Conservation (phyloP, 2,113 vertebrate species). For the Macquaria australasica region DNA sequence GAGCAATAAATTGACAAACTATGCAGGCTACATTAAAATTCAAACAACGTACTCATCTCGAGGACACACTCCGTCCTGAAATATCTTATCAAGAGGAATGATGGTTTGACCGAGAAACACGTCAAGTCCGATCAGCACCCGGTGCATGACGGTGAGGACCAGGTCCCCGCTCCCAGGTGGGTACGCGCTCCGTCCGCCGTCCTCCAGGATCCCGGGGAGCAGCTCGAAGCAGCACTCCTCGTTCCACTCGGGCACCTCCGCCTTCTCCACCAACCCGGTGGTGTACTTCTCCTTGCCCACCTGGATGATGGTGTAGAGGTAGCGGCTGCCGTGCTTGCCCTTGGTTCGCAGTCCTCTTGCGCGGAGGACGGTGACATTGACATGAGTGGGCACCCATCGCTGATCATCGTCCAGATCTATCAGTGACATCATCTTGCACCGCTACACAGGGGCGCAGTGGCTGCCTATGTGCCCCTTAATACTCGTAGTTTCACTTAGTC, state of each 20-base stretch:
- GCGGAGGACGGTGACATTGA: constrained; percentile 93
- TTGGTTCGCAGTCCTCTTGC: constrained; percentile 92
- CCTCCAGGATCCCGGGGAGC: constrained; percentile 89
- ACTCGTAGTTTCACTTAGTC: neutral
- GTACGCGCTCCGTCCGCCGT: constrained; percentile 75
- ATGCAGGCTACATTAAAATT: neutral
- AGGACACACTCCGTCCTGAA: constrained; percentile 86
- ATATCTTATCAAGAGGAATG: constrained; percentile 88
- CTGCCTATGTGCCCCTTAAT: neutral
- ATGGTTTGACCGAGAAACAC: constrained; percentile 92
- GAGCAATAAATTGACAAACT: neutral
- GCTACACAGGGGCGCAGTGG: neutral
- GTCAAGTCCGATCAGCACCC: constrained; percentile 94
- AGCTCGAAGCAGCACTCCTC: constrained; percentile 95
- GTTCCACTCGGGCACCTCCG: constrained; percentile 89
- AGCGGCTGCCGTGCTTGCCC: constrained; percentile 92
- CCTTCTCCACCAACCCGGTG: constrained; percentile 94
- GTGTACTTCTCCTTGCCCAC: constrained; percentile 94
- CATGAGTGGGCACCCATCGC: constrained; percentile 94
- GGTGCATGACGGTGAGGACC: constrained; percentile 93
- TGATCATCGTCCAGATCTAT: constrained; percentile 86
- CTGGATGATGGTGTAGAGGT: constrained; percentile 94
- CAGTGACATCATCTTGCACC: constrained; percentile 76
- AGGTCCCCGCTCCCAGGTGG: constrained; percentile 85
- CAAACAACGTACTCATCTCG: constrained; percentile 90